A percentile compares a stretch with the other conserved stretches of the same genome.
phyloP scores from a whole-genome alignment of 2,888 invertebrate species.

The Eueremaeus valkanovi region DNA sequence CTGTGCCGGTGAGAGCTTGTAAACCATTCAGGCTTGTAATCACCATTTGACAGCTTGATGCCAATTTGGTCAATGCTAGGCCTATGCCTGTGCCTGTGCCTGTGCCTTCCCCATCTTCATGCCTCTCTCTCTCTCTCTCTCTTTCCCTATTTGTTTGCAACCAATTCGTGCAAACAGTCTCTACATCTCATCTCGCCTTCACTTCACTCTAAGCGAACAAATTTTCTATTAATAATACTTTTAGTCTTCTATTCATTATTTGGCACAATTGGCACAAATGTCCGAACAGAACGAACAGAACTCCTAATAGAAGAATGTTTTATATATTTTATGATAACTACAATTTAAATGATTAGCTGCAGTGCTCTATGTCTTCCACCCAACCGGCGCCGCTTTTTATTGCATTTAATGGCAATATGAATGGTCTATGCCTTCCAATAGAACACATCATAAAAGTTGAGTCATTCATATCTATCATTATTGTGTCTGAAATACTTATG shows the following conservation, averaged over 20 bases:
- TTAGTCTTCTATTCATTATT: conserved; percentile 9
- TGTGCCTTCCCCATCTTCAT: too few relatives aligned
- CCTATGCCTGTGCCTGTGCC: neutral
- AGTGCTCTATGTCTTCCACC: neutral
- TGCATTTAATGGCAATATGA: conserved; percentile 19
- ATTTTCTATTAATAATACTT: conserved; percentile 12
- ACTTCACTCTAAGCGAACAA: neutral
- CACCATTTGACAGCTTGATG: conserved; percentile 32
- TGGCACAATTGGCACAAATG: conserved; percentile 3
- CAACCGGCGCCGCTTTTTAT: conserved; percentile 33
- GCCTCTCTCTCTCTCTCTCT: neutral
- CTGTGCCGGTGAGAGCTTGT: conserved; percentile 30
- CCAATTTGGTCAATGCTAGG: neutral
- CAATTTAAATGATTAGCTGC: conserved; percentile 11
- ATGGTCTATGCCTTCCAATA: neutral
- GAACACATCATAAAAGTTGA: conserved; percentile 12
- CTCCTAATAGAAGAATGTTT: neutral
- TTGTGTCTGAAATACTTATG: conserved; percentile 7
- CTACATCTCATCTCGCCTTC: neutral
- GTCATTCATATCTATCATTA: conserved; percentile 20
- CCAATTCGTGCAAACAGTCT: conserved; percentile 22
- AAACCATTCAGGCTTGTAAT: conserved; percentile 33
- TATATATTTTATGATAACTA: conserved; percentile 10
- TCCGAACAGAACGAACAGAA: neutral
- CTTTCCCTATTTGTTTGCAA: conserved; percentile 8